Evolutionary conservation across 2,888 invertebrate genomes (phyloP), one percentile per base, ranked within the genome.

Genomic region (Ferdinandea cuprea): DNA sequence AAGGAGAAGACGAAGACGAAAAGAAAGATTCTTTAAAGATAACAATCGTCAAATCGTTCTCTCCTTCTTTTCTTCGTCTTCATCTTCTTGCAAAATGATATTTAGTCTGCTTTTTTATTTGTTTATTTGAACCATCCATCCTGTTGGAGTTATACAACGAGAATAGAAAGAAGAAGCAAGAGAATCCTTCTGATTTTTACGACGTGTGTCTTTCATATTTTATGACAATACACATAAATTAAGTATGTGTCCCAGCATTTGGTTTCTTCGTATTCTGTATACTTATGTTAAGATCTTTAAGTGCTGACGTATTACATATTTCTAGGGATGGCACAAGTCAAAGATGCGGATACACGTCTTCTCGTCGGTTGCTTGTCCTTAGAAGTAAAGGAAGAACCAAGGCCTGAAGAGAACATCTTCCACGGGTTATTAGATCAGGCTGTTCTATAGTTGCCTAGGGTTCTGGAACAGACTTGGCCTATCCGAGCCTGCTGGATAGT

Each of bases 221-320:
- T 72, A 81, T 81, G 76, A 81, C 54, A 52, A 37, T 37, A 72
- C 59, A 66, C 72, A 77, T 77, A 81, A 81, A 72, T 37, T 37
- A 2, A 37, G 5, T 3, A 37, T 37, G 1, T 4, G 13, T 0
- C 6, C 5, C n/a, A 5, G 37, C 5, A 13, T 1, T 5, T 6
- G 37, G n/a, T 37, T 37, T 37, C 13, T n/a, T 13, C 11, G 37
- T 37, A 7, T 35, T 35, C 35, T 35, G 35, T 35, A 9, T 11
- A 35, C 3, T 35, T 35, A 35, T 11, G 32, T 11, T 0, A 35
- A 11, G 3, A 11, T 35, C n/a, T 11, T n/a, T n/a, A n/a, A n/a
- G n/a, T n/a, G n/a, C n/a, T n/a, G n/a, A n/a, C n/a, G n/a, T n/a
- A n/a, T n/a, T n/a, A n/a, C n/a, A n/a, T n/a, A n/a, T n/a, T n/a